Evolutionary conservation across 2,888 invertebrate species (phyloP), one percentile per base, ranked within the genome.

Genomic region (Eueremaeus valkanovi): DNA sequence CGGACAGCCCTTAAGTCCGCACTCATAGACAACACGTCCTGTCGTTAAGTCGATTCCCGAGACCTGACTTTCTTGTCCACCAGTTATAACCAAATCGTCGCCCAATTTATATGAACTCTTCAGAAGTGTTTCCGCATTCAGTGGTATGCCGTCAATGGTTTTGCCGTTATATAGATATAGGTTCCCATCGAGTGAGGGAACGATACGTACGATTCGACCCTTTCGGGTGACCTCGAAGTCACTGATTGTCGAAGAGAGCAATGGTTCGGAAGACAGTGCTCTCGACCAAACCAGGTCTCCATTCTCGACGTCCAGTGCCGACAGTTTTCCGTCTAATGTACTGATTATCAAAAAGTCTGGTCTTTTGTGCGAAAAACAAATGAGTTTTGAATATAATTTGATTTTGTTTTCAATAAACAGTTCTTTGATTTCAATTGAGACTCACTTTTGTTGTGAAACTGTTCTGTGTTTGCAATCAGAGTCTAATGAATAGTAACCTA

Each of bases 91-190:
- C 5, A 83, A 82, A 77, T 84, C 82, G 42, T 86, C 85, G 55
- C 82, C 83, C 81, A 94, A 91, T 81, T 90, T 90, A 83, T 91
- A 91, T 0, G 95, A 93, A 18, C 85, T 84, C 76, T 91, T 90
- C 5, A 97, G 86, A 31, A 98, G 86, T 79, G 90, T 89, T 75
- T 95, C 95, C 0, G 93, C 91, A 58, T 90, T 89, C 78, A 97
- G 88, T 0, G 95, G 95, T 77, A 94, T 86, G 0, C 92, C 90
- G 84, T 95, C 92, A 70, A 97, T 88, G 77, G 88, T 90, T 77
- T 91, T 90, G 0, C 93, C 95, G 83, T 95, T 92, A 83, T 95
- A 91, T 83, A 92, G 92, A 85, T 95, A 98, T 72, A 98, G 86
- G 3, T 90, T 89, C 1, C 98, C 98, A 81, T 90, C 91, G 13